phyloP scores from a whole-genome alignment of 2,797 vertebrate species.

The Phyllotis vaccarum region DNA sequence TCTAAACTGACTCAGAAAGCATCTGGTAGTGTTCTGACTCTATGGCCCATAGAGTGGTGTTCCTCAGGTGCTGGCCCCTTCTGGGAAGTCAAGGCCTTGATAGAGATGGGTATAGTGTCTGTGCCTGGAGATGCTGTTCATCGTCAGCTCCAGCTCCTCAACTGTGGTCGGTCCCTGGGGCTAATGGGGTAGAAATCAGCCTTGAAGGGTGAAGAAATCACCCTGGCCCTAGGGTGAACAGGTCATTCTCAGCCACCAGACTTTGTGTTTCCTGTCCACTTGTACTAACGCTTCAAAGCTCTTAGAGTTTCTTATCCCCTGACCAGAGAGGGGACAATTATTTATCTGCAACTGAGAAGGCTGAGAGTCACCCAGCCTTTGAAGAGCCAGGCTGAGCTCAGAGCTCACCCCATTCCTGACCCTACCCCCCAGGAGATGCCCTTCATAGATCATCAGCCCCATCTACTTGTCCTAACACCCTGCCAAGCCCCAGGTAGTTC shows the following conservation, averaged over 20 bases:
- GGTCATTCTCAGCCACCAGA: not conserved
- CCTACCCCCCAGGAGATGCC: not conserved
- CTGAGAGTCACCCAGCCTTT: not conserved
- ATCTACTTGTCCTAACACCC: not conserved
- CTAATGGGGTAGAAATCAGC: not conserved
- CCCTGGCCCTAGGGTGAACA: accelerated
- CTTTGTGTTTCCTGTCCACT: not conserved
- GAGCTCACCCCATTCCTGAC: not conserved
- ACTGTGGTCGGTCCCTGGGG: not conserved
- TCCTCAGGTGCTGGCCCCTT: not conserved
- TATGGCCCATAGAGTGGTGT: not conserved
- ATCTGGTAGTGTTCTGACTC: not conserved
- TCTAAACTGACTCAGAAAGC: not conserved
- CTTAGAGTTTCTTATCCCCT: not conserved
- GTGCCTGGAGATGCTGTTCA: not conserved
- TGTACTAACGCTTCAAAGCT: not conserved
- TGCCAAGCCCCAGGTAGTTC: not conserved
- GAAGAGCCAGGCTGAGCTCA: not conserved
- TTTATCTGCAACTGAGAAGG: not conserved
- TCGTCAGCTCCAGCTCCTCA: not conserved
- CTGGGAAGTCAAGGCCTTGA: not conserved
- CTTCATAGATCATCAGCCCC: accelerated
- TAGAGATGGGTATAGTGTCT: not conserved
- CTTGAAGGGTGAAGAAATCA: too few relatives aligned
- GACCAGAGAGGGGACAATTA: not conserved